Percentiles rank a stretch among this genome's conserved stretches.
phyloP scores from a whole-genome alignment of 1,140 invertebrate genomes.

The Trichonephila clavata region DNA sequence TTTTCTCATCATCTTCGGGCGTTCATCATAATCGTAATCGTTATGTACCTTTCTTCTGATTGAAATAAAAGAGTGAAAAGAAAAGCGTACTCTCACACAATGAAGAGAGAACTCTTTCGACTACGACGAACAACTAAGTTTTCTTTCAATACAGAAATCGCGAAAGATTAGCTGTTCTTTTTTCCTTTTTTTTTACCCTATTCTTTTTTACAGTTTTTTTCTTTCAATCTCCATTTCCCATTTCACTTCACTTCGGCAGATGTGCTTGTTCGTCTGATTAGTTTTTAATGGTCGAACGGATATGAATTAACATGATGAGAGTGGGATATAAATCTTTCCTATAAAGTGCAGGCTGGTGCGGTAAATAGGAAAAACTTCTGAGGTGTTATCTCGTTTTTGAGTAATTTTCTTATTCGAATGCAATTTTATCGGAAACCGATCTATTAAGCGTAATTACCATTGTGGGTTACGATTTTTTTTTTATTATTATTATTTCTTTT shows the following conservation, averaged over 20 bases:
- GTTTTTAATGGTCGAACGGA: conserved; percentile 75
- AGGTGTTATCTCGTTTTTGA: conserved; percentile 50
- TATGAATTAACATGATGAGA: conserved; percentile 75
- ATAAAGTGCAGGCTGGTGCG: conserved; percentile 22
- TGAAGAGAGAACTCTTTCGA: conserved; percentile 9
- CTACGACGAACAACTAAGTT: conserved; percentile 60
- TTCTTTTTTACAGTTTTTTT: conserved; percentile 17
- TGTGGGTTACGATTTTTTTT: not conserved
- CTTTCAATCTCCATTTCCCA: conserved; percentile 57
- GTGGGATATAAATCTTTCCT: conserved; percentile 67
- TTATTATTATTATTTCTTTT: not conserved
- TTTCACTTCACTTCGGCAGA: conserved; percentile 56
- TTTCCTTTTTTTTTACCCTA: not conserved
- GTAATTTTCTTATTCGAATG: conserved; percentile 42
- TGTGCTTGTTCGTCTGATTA: conserved; percentile 58
- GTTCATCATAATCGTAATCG: conserved; percentile 75
- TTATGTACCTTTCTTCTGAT: conserved; percentile 76
- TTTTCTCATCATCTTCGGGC: conserved; percentile 70
- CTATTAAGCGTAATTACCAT: conserved; percentile 69
- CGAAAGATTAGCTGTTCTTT: conserved; percentile 72
- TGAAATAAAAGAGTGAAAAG: conserved; percentile 69
- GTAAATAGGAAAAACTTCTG: conserved; percentile 43
- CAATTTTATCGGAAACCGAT: conserved; percentile 75
- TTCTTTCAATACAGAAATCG: conserved; percentile 59
- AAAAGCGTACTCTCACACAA: conserved; percentile 33